These are phyloP conservation scores for Microvelia longipes DNA, from an alignment of 1,140 invertebrate species.

Conservation along the genomic window DNA sequence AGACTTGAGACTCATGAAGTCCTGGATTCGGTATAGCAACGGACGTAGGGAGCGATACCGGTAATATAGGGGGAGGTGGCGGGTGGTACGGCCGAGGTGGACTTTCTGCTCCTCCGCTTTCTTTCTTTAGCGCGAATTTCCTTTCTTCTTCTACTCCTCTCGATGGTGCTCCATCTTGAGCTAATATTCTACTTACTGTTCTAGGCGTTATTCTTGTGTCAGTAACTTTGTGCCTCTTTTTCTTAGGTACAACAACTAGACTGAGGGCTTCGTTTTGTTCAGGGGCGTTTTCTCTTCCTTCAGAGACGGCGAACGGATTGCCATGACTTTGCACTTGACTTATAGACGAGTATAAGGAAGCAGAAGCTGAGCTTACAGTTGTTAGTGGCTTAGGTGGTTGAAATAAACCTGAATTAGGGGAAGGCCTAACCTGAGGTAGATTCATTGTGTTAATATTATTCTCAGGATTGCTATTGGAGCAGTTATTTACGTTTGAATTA, in stretches of 20 bases:
- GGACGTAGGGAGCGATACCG: slow-evolving; percentile 74
- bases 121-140: slow-evolving; percentile 32
- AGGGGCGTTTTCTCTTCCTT: slow-evolving; percentile 47
- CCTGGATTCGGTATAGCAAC: slow-evolving; percentile 93
- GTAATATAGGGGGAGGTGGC: slow-evolving; percentile 69
- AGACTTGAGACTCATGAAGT: slow-evolving; percentile 85
- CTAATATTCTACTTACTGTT: slow-evolving; percentile 69
- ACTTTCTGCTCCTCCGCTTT: slow-evolving; percentile 29
- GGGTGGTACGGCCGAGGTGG: slow-evolving; percentile 51
- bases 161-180: slow-evolving; percentile 55
- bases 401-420: slow-evolving; percentile 52
- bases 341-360: slow-evolving; percentile 39
- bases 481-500: slow-evolving; percentile 26
- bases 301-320: slow-evolving; percentile 48
- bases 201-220: slow-evolving; percentile 87
- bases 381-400: slow-evolving; percentile 58
- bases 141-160: slow-evolving; percentile 14
- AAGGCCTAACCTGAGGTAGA: slow-evolving; percentile 50
- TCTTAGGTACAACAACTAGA: slow-evolving; percentile 83
- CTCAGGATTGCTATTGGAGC: slow-evolving; percentile 29
- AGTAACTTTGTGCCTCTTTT: slow-evolving; percentile 92
- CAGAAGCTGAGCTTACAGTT: slow-evolving; percentile 44
- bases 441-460: slow-evolving; percentile 43
- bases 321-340: slow-evolving; percentile 33
- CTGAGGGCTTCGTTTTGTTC: slow-evolving; percentile 89